Base-by-base conservation (phyloP, 2,113 vertebrate species). In the Paratilapia polleni region DNA sequence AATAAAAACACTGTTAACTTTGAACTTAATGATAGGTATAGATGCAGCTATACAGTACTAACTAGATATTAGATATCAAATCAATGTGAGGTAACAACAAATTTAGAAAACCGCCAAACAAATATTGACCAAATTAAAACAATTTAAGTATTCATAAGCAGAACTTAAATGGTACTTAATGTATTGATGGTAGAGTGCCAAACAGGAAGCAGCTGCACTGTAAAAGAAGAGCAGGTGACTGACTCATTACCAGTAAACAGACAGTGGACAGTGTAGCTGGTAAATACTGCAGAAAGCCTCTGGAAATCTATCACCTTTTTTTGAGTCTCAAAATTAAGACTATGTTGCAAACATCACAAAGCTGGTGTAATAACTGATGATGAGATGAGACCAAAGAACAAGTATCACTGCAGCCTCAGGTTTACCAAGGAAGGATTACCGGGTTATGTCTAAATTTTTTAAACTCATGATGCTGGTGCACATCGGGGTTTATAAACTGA, bases 31-130 rank as follows among this genome's bases (percentile, higher is more conserved):
- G 70, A 59, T 49, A 47, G 57, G 34, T 61, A 74, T 34, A 76
- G 54, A 19, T 66, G 56, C 60, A 56, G 34, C 58, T 62, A 5
- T 54, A 84, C 63, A 85, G 34, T 13, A 58, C 28, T 22, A 24
- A 38, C 36, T 36, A 36, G 36, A 36, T 43, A 70, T 49, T 49
- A 49, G 66, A 49, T 70, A 70, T 60, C 41, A 52, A 79, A 81
- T 78, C 58, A 68, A 79, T 41, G 76, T 61, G 85, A 90, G 70
- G 87, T 80, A 91, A 91, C 60, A 79, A 11, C 41, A 79, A 17
- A 70, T 68, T 63, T 79, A 36, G 49, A 78, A 76, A 66, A 75
- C 6, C 10, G 10, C 31, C 52, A 75, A 80, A 77, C 68, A 80
- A 64, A 78, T 15, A 26, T 2, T 47, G 22, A 62, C 15, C n/a